Conservation (phyloP, 2,113 vertebrate genomes). For the Nycticryphes semicollaris region DNA sequence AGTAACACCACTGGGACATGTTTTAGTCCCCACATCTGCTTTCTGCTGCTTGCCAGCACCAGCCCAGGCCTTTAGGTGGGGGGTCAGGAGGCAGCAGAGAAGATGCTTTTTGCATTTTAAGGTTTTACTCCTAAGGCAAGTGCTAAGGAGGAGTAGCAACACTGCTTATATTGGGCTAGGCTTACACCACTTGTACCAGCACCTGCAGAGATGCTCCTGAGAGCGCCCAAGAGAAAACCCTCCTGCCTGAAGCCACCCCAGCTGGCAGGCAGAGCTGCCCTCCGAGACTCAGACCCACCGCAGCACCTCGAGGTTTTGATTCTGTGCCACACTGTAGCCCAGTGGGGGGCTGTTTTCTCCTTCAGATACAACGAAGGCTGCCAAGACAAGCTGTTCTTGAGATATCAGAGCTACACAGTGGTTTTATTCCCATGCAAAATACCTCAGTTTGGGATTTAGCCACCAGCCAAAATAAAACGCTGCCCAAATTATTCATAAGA, state of each 20-base stretch:
- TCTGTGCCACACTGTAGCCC: background rate
- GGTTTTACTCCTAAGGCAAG: background rate
- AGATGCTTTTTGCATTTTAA: background rate
- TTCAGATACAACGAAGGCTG: background rate
- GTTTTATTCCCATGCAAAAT: background rate
- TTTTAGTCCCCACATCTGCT: background rate
- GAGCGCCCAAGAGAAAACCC: background rate
- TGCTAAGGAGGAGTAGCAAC: background rate
- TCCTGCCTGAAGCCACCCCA: background rate
- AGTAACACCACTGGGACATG: background rate
- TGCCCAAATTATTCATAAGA: background rate
- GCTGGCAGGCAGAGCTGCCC: background rate
- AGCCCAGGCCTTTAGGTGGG: background rate
- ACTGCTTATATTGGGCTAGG: background rate
- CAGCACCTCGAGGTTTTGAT: rapidly evolving
- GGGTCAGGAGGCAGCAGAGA: background rate
- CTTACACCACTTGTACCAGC: background rate
- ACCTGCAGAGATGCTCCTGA: background rate
- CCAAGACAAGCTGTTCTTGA: background rate
- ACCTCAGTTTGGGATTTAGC: background rate
- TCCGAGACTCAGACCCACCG: rapidly evolving
- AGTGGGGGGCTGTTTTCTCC: background rate
- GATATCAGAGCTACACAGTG: rapidly evolving
- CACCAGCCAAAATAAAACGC: background rate
- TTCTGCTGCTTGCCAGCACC: background rate